phyloP scores from a whole-genome alignment of 2,797 vertebrate genomes.

The Yasuhikotakia modesta region DNA sequence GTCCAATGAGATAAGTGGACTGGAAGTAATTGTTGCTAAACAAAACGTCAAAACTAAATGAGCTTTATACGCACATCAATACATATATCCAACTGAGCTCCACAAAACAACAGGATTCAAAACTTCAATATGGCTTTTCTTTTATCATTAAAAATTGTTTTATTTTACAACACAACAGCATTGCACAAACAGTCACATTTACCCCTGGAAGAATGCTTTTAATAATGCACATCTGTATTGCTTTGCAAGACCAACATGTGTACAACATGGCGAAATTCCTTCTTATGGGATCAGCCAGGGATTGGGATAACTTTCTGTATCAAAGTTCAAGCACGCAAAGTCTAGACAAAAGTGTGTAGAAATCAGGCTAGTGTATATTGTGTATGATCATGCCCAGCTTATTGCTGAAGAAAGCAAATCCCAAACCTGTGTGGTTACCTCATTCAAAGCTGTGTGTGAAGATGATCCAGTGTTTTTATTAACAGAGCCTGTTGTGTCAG shows the following conservation, averaged over 20 bases:
- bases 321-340: conserved; percentile 22
- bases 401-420: conserved; percentile 13
- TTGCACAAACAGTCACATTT: neutral
- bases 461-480: conserved; percentile 43
- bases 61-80: neutral
- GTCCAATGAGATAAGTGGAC: too few species aligned
- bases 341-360: conserved; percentile 5
- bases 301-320: conserved; percentile 13
- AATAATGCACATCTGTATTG: conserved; percentile 2
- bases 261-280: conserved; percentile 16
- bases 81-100: neutral
- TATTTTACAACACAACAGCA: conserved; percentile 2
- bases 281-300: conserved; percentile 19
- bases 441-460: conserved; percentile 37
- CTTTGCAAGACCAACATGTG: conserved; percentile 9
- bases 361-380: conserved; percentile 17
- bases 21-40: neutral
- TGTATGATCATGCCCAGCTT: neutral
- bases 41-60: neutral
- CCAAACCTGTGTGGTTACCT: conserved; percentile 10
- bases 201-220: neutral
- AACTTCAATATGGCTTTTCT: neutral
- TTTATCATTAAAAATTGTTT: neutral
- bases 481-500: conserved; percentile 50
- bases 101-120: neutral